Base-by-base conservation (phyloP, 2,888 invertebrate genomes). In the Drosophila hamatofila region DNA sequence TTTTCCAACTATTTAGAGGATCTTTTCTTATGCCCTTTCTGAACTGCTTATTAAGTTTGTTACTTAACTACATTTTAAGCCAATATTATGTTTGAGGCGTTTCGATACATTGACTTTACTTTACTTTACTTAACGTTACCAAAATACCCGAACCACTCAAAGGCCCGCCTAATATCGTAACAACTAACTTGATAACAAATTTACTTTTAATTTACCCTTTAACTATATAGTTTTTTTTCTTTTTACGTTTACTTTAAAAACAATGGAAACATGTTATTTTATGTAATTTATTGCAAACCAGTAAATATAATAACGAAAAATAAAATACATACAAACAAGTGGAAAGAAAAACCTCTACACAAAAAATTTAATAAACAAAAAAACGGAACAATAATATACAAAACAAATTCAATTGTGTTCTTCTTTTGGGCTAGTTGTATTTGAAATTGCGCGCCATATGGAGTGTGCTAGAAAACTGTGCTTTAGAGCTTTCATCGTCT, bases 201-300 rank as follows among this genome's bases (percentile, higher is more conserved):
- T 80, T 84, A 87, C 54, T 77, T 83, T 81, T 88, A 85, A 83
- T 88, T 85, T 78, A 83, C 66, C 69, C 73, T 46, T 42, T 74
- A 72, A 72, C 62, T 76, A 65, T 75, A 70, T 78, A 73, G 78
- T 78, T 78, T 70, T 79, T 44, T 70, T 65, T 66, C 48, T 37
- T 64, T 76, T 70, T 73, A 79, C 51, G 69, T 77, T 80, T 78
- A 67, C 49, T 78, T 80, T 78, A 66, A 71, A 71, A 68, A 67
- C 66, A 62, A 77, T 67, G 81, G 69, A 69, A 72, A 80, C 65
- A 70, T 74, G 77, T 80, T 80, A 77, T 80, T 69, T 80, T 80
- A 80, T 88, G 78, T 88, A 88, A 85, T 88, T 88, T 86, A 86
- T 86, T 86, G 85, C 88, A 85, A 78, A 78, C 78, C 85, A 85